Percentiles rank a stretch among this genome's conserved stretches.
phyloP scores from a whole-genome alignment of 2,797 vertebrate species.

The Rhynchonycteris naso region DNA sequence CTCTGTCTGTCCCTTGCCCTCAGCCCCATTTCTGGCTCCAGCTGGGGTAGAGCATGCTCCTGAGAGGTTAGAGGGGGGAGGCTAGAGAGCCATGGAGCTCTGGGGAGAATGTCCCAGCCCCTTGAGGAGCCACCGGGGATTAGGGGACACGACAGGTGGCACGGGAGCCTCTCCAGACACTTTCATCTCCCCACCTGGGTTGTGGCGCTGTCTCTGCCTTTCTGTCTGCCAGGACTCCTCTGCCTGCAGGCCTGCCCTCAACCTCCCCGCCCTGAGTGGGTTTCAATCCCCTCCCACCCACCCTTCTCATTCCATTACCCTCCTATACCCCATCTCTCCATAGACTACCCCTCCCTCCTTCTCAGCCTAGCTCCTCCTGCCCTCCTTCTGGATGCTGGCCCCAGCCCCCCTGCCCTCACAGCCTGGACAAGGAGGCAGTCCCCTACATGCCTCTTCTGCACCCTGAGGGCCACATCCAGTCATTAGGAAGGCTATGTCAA shows the following conservation, averaged over 20 bases:
- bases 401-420: not conserved
- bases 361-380: not conserved
- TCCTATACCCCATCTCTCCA: not conserved
- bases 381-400: not conserved
- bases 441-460: not conserved
- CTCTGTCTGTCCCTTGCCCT: not conserved
- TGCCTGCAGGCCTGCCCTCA: not conserved
- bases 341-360: not conserved
- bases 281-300: not conserved
- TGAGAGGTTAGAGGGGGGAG: not conserved
- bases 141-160: not conserved
- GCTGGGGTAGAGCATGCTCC: not conserved
- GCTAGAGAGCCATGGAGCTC: not conserved
- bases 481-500: not conserved
- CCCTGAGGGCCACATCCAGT: not conserved
- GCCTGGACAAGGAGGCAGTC: not conserved
- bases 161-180: not conserved
- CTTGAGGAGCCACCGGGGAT: not conserved
- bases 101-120: not conserved
- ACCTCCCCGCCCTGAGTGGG: not conserved
- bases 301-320: not conserved
- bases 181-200: not conserved
- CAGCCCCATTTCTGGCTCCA: not conserved
- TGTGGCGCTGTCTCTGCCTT: not conserved
- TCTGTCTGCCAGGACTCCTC: not conserved